These are phyloP conservation scores for Leucopsar rothschildi DNA, from an alignment of 2,113 vertebrate genomes.

Conservation along the genomic window DNA sequence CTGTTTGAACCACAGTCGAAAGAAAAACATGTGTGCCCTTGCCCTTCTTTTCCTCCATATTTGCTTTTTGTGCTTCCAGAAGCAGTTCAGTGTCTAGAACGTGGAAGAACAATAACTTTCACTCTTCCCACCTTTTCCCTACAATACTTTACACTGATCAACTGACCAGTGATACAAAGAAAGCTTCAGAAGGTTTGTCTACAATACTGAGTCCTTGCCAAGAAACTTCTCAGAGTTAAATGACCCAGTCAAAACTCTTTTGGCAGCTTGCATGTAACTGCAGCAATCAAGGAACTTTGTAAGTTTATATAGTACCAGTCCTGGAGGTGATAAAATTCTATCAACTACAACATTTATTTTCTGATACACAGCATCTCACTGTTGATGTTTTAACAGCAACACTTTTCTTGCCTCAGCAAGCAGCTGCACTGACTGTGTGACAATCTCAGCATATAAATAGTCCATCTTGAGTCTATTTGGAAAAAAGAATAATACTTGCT, in stretches of 20 bases:
- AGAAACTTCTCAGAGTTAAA: background rate
- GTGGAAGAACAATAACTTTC: background rate
- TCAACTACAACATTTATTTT: background rate
- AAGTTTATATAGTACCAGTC: background rate
- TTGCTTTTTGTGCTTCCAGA: background rate
- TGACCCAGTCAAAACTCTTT: background rate
- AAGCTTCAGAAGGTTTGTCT: background rate
- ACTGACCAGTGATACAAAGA: background rate
- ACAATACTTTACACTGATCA: background rate
- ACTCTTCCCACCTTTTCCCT: background rate
- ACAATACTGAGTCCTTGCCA: background rate
- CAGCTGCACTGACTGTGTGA: background rate
- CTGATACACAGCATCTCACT: rapidly evolving
- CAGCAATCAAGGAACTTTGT: background rate
- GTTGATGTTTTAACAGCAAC: background rate
- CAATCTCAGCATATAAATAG: background rate
- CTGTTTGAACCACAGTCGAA: background rate
- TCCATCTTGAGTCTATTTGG: background rate
- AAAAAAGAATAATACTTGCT: background rate
- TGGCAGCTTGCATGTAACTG: background rate
- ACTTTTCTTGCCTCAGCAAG: background rate
- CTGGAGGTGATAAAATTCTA: background rate
- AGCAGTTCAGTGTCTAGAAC: background rate
- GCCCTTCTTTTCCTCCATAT: background rate
- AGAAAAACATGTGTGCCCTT: background rate